Evolutionary conservation across 2,888 invertebrate species (phyloP), one percentile per base, ranked within the genome.

Genomic region (Unio pictorum): DNA sequence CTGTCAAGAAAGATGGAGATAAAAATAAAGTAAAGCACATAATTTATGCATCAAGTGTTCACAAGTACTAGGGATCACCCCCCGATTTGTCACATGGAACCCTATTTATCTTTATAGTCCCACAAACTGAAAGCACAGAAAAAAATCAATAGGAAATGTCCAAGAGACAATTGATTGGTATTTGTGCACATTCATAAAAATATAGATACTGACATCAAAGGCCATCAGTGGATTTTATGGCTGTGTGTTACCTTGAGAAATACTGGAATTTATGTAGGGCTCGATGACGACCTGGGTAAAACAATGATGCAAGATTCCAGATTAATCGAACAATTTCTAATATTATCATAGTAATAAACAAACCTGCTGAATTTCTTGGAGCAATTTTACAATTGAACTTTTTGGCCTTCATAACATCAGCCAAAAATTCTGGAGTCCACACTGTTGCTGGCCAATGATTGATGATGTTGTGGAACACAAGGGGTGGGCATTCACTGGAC

Each of bases 391-490:
- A 87, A 45, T 73, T 71, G 45, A 86, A 74, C 45, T 61, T 65
- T 68, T 81, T 78, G 20, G 78, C 76, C 26, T 67, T 65, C 55
- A 87, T 68, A 45, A 80, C 58, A 2, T 74, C 45, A 18, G 79
- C 75, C 17, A 89, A 74, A 61, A 64, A 69, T 8, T 74, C 62
- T 18, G 82, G 79, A 56, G 78, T 85, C 88, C 88, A 88, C 20
- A 73, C 30, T 17, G 68, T 69, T 17, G 85, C 79, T 55, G 81
- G 75, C 86, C 87, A 86, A 3, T 73, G 62, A 34, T 74, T 65
- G n/a, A 79, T 72, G 34, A 65, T 34, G 23, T 79, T 73, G 26
- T 71, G 58, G 55, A 83, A 72, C 45, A 85, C 59, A 18, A 81
- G 66, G 28, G 84, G 84, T 54, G 72, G 70, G 56, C 69, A 69